phyloP scores from a whole-genome alignment of 92 coral and sea anemone genomes.

The Actinostola sp. region DNA sequence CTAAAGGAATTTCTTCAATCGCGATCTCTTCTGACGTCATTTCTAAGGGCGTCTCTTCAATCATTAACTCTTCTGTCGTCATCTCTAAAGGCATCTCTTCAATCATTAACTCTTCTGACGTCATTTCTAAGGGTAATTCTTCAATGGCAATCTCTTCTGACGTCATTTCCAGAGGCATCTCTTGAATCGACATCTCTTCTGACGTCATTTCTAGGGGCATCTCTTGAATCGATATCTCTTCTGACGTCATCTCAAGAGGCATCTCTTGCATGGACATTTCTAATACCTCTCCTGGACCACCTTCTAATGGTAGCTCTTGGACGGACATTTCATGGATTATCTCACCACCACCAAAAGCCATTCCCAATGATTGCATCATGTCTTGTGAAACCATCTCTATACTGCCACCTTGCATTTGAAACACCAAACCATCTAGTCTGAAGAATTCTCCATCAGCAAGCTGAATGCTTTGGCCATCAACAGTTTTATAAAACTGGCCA shows the following conservation, averaged over 20 bases:
- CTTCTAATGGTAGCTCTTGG: constrained; percentile 10
- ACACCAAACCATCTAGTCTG: not conserved
- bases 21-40: constrained; percentile 6
- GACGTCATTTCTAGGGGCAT: constrained; percentile 19
- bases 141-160: constrained; percentile 7
- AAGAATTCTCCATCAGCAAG: constrained; percentile 12
- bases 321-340: constrained; percentile 27
- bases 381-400: constrained; percentile 21
- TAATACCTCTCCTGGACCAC: constrained; percentile 1
- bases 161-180: constrained; percentile 30
- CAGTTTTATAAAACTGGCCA: constrained; percentile 3
- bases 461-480: constrained; percentile 1
- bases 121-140: constrained; percentile 6
- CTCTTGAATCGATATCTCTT: constrained; percentile 27
- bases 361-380: constrained; percentile 17
- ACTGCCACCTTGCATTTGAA: constrained; percentile 30
- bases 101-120: not conserved
- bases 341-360: constrained; percentile 6
- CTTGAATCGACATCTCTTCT: constrained; percentile 23
- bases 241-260: constrained; percentile 36
- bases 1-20: constrained; percentile 9
- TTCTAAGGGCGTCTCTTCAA: constrained; percentile 2
- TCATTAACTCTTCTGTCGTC: constrained; percentile 19
- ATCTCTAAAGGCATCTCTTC: not conserved
- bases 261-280: constrained; percentile 30